phyloP scores from a whole-genome alignment of 2,113 vertebrate genomes.

The Malaclemys terrapin region DNA sequence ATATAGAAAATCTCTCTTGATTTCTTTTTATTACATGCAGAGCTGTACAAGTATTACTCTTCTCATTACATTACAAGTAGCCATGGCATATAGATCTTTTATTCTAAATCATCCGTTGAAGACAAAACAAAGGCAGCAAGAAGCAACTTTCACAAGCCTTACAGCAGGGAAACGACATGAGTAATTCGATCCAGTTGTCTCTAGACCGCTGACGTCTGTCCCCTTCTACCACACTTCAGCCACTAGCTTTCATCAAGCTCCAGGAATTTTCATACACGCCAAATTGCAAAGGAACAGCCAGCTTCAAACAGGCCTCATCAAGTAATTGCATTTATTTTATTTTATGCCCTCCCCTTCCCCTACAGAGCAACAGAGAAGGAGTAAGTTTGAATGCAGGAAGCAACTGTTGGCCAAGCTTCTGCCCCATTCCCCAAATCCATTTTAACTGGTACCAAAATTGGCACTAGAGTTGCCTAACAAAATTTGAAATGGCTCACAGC shows the following conservation, averaged over 20 bases:
- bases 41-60: neutral
- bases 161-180: neutral
- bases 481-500: neutral
- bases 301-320: neutral
- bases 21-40: neutral
- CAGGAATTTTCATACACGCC: rapidly evolving
- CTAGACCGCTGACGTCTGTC: neutral
- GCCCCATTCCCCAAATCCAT: neutral
- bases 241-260: neutral
- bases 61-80: neutral
- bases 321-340: neutral
- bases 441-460: rapidly evolving
- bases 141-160: neutral
- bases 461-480: neutral
- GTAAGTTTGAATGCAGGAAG: neutral
- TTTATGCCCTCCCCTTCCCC: neutral
- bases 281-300: neutral
- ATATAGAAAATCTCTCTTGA: neutral
- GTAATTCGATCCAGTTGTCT: neutral
- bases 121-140: neutral
- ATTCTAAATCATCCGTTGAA: neutral
- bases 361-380: neutral
- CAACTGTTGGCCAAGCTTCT: neutral
- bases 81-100: neutral
- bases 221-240: neutral